Evolutionary conservation across 2,113 vertebrate species (phyloP).

Genomic region (Aegithalos caudatus): DNA sequence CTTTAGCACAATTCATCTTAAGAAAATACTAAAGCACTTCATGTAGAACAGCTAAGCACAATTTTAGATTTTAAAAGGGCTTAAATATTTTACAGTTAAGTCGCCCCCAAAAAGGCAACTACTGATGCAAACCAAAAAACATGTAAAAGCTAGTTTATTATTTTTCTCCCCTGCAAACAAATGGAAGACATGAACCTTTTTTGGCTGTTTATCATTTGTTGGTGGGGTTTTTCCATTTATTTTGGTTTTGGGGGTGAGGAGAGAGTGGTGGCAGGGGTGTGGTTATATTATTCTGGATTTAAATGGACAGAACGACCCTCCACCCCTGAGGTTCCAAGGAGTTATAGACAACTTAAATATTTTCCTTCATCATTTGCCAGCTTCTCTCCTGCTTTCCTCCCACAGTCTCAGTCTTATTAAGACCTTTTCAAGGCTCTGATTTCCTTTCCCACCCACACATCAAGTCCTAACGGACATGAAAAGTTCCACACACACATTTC

Average conservation of each 20-base stretch:
- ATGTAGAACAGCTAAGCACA: not conserved
- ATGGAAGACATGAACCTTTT: not conserved
- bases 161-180: not conserved
- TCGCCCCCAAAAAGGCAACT: not conserved
- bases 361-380: not conserved
- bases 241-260: not conserved
- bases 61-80: not conserved
- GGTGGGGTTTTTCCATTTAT: not conserved
- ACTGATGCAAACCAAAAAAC: not conserved
- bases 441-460: not conserved
- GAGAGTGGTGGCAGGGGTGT: not conserved
- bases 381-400: not conserved
- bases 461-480: not conserved
- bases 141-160: not conserved
- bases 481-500: not conserved
- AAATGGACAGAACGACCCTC: not conserved
- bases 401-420: not conserved
- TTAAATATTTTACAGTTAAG: not conserved
- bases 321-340: not conserved
- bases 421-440: not conserved
- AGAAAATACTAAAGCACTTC: not conserved
- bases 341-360: not conserved
- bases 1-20: not conserved
- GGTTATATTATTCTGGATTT: not conserved
- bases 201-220: not conserved